Evolutionary conservation across 2,113 vertebrate species (phyloP).

Genomic region (Muntiacus muntjak): DNA sequence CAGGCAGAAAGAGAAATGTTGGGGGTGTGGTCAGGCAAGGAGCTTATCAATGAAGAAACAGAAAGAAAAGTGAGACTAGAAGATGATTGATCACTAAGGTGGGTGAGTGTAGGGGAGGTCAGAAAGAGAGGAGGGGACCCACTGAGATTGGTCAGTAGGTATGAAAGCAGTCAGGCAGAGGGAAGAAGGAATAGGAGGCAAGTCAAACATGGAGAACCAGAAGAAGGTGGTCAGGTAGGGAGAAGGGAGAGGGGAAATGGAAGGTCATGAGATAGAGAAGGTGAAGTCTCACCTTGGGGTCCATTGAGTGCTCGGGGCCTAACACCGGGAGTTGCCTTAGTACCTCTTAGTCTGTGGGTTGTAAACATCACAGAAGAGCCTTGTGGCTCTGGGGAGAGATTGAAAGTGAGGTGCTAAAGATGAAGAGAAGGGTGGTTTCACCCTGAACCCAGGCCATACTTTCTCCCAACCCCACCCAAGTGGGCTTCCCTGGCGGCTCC

Average conservation of each 20-base stretch:
- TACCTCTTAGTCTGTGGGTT: conserved; percentile 89
- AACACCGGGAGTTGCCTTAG: conserved; percentile 91
- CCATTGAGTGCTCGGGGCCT: conserved; percentile 89
- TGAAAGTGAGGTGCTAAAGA: background rate
- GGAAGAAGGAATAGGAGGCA: background rate
- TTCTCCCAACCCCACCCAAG: background rate
- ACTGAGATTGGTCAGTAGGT: background rate
- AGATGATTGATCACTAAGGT: background rate
- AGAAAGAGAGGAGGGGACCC: background rate
- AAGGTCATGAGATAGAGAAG: background rate
- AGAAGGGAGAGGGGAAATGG: background rate
- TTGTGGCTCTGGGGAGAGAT: conserved; percentile 80
- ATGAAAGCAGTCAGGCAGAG: background rate
- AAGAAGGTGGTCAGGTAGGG: background rate
- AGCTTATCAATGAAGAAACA: background rate
- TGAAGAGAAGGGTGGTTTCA: background rate
- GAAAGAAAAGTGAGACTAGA: background rate
- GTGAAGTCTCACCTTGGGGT: conserved; percentile 84
- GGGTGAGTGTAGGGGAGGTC: background rate
- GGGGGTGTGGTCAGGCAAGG: background rate
- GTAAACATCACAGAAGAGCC: conserved; percentile 90
- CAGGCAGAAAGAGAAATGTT: background rate
- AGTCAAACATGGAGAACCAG: background rate
- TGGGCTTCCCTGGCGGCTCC: no score
- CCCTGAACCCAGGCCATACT: background rate